These are phyloP conservation scores for Neopipo cinnamomea DNA, from an alignment of 2,113 vertebrate species.

Conservation along the genomic window DNA sequence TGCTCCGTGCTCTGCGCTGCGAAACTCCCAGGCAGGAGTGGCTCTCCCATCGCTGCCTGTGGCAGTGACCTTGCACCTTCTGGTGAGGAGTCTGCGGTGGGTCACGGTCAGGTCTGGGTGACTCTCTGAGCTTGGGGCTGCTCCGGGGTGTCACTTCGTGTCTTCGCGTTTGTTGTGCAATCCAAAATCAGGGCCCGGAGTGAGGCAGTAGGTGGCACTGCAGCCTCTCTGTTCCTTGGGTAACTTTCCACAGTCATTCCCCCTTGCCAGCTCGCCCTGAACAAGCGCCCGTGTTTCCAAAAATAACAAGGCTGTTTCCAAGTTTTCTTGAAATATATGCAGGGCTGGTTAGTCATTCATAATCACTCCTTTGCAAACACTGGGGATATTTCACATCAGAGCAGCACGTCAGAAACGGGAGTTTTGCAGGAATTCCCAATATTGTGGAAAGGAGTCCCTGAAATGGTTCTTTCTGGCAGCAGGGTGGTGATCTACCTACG, in stretches of 20 bases:
- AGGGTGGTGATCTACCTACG: conserved; percentile 37
- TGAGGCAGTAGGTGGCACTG: conserved; percentile 75
- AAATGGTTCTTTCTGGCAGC: conserved; percentile 13
- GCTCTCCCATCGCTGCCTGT: fast-evolving
- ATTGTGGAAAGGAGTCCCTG: conserved; percentile 44
- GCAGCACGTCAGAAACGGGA: conserved; percentile 58
- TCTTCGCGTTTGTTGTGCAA: background rate
- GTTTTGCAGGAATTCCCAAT: conserved; percentile 65
- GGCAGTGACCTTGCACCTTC: background rate
- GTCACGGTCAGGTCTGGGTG: background rate
- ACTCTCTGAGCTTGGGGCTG: background rate
- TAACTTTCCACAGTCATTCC: conserved; percentile 20
- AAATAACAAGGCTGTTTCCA: conserved; percentile 74
- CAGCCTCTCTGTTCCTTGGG: conserved; percentile 64
- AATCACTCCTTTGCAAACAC: conserved; percentile 72
- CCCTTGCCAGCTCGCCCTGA: conserved; percentile 55
- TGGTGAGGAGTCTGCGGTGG: background rate
- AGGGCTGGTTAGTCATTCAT: conserved; percentile 74
- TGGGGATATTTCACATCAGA: conserved; percentile 49
- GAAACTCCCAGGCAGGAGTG: background rate
- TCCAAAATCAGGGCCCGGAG: background rate
- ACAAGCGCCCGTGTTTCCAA: conserved; percentile 63
- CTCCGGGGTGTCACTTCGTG: background rate
- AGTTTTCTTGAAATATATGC: conserved; percentile 72
- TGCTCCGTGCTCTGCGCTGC: background rate